These are phyloP conservation scores for Aurelia coerulea DNA, from an alignment of 30 jellyfish, hydroid and myxozoan species.

Conservation along the genomic window DNA sequence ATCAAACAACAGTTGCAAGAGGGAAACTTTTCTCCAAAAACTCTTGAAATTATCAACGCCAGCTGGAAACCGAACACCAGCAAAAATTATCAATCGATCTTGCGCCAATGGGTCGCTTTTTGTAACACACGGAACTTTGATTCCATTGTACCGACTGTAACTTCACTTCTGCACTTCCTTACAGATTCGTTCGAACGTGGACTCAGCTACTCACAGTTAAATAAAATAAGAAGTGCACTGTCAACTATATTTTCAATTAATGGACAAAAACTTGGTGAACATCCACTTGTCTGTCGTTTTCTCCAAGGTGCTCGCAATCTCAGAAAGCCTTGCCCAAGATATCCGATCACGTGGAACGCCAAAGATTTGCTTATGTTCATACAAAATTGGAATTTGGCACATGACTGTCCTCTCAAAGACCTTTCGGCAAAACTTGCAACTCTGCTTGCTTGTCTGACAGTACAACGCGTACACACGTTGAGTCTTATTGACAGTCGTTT, in stretches of 20 bases:
- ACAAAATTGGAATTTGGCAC: not conserved
- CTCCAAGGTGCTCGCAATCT: slow-evolving; percentile 21
- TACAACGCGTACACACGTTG: slow-evolving; percentile 8
- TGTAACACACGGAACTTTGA: slow-evolving; percentile 20
- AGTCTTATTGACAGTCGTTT: not conserved
- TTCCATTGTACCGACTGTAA: slow-evolving; percentile 28
- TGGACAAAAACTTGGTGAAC: no score
- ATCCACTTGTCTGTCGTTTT: no score
- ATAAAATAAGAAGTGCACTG: slow-evolving; percentile 32
- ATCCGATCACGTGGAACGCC: slow-evolving; percentile 36
- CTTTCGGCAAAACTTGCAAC: slow-evolving; percentile 8
- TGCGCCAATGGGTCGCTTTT: slow-evolving; percentile 29
- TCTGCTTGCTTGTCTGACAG: not conserved
- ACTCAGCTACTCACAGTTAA: no score
- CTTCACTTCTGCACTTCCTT: not conserved
- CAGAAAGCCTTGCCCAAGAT: slow-evolving; percentile 6
- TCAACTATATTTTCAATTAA: no score
- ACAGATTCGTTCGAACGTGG: no score
- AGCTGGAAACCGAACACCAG: slow-evolving; percentile 26
- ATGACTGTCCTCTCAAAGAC: not conserved
- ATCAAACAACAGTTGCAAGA: slow-evolving; percentile 11
- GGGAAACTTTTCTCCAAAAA: not conserved
- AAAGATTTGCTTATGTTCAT: not conserved
- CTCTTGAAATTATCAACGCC: slow-evolving; percentile 22
- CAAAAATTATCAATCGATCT: not conserved